Percentiles rank a stretch among this genome's conserved stretches.
Conservation (phyloP, 1,140 invertebrate genomes). For the Bathynomus jamesi region DNA sequence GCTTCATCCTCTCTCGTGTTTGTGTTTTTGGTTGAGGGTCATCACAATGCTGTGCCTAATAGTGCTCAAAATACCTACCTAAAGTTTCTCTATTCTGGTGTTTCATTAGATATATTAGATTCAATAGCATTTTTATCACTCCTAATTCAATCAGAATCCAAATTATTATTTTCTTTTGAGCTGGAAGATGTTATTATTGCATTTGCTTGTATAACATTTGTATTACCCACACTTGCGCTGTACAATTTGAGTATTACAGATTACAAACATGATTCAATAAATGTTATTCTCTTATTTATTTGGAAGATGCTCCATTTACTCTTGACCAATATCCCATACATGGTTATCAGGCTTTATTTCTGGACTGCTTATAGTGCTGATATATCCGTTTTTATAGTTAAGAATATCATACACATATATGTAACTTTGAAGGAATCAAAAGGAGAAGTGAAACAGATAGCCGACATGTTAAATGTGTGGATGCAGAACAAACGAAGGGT, state of each 20-base stretch:
- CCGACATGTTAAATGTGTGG: neutral
- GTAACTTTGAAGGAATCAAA: neutral
- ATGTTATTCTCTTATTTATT: neutral
- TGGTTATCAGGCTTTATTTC: constrained; percentile 10
- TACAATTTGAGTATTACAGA: constrained; percentile 10
- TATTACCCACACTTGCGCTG: constrained; percentile 4
- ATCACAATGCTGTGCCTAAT: constrained; percentile 10
- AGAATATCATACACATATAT: constrained; percentile 7
- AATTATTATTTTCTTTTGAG: constrained; percentile 4
- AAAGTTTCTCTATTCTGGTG: neutral
- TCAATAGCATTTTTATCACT: constrained; percentile 8
- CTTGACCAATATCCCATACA: constrained; percentile 8
- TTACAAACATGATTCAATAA: neutral
- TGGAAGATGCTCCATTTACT: constrained; percentile 7
- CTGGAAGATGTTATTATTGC: constrained; percentile 11
- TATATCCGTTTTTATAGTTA: constrained; percentile 10
- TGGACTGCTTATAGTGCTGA: constrained; percentile 2
- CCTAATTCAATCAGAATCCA: constrained; percentile 5
- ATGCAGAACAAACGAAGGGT: neutral
- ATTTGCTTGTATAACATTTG: constrained; percentile 11
- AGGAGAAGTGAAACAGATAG: neutral
- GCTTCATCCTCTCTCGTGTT: constrained; percentile 10
- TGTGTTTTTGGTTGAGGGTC: constrained; percentile 12
- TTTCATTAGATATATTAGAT: constrained; percentile 9
- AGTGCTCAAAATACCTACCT: neutral